Conservation (phyloP, 2,113 vertebrate species). For the Dipodomys merriami region DNA sequence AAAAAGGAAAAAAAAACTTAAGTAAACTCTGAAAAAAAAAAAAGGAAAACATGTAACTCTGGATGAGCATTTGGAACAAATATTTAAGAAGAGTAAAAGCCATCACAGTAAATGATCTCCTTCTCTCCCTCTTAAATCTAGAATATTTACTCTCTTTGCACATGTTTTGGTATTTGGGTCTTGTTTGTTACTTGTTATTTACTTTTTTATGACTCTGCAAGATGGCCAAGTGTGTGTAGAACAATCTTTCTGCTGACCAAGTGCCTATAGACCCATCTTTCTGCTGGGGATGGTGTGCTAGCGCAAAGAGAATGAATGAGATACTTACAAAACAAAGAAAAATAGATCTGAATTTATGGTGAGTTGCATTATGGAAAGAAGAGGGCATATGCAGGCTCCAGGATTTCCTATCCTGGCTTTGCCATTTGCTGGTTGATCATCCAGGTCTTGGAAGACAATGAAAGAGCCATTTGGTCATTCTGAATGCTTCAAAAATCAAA, state of each 20-base stretch:
- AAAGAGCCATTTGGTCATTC: not conserved
- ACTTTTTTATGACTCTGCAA: not conserved
- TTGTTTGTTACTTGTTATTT: not conserved
- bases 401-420: not conserved
- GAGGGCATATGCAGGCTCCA: not conserved
- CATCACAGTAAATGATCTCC: not conserved
- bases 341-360: not conserved
- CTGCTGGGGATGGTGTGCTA: not conserved
- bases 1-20: no score
- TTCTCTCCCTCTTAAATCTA: not conserved
- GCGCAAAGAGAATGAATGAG: not conserved
- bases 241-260: not conserved
- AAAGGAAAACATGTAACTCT: not conserved
- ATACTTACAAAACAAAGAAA: not conserved
- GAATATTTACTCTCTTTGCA: not conserved
- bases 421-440: not conserved
- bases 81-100: conserved; percentile 33
- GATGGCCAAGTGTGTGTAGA: not conserved
- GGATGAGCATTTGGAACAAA: not conserved
- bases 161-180: not conserved
- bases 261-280: no score
- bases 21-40: no score
- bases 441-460: not conserved
- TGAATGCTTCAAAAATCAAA: conserved; percentile 15
- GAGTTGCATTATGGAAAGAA: not conserved